Evolutionary conservation across 2,797 vertebrate species (phyloP), one percentile per base, ranked within the genome.

Genomic region (Balearica regulorum): DNA sequence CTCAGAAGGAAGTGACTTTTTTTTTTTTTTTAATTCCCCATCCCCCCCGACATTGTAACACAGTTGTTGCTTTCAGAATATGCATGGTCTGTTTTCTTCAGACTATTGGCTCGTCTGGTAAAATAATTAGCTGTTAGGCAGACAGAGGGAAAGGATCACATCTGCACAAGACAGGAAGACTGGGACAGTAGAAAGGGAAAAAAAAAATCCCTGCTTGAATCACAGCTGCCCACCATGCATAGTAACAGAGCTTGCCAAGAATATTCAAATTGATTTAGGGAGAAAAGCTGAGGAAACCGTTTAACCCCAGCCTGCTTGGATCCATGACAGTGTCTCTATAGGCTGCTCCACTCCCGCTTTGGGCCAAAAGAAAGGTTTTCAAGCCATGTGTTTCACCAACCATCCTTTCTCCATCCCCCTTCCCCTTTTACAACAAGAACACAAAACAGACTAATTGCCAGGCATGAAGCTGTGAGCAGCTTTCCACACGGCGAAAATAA

Each of bases 91-190:
- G 84, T 97, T 97, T 97, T 97, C 95, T 97, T 94, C 94, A 96
- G 92, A 78, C 91, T 90, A 3, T 53, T 87, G 95, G 95, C 93
- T 96, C 77, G 22, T 95, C 97, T 98, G 98, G 90, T 96, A 97
- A 97, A 98, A 97, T 95, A 95, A 97, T 98, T 97, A 98, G 92
- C 95, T 96, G 93, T 90, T 96, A 97, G 89, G 96, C 96, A 97
- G 96, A 94, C 93, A 80, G 95, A 96, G 92, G 90, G 95, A 96
- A 96, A 89, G 93, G 83, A 95, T 90, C 91, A 89, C 97, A 96
- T 97, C 97, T 97, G 97, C 94, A 96, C 94, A 93, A 97, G 94
- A 93, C 93, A 96, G 97, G 97, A 97, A 97, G 93, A 95, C 92
- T 76, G 95, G 92, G 94, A 94, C 91, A 95, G 94, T 82, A 89